A percentile compares a stretch with the other conserved stretches of the same genome.
Evolutionary conservation across 2,888 invertebrate species (phyloP).

Genomic region (Graphium colonna): DNA sequence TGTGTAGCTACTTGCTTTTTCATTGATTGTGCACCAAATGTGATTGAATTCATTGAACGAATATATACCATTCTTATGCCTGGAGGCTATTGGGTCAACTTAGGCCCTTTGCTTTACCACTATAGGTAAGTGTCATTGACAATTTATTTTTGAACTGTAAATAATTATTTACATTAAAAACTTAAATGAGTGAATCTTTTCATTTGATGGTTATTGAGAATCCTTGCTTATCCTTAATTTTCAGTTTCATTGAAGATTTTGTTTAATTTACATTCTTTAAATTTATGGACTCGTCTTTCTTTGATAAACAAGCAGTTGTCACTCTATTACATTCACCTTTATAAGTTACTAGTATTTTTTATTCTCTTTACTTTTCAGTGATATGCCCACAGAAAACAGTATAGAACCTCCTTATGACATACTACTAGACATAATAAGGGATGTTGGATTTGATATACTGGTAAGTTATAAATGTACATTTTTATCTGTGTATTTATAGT

Average conservation of each 20-base stretch:
- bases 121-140: conserved; percentile 83
- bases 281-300: no score
- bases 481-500: no score
- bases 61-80: conserved; percentile 94
- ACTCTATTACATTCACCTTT: no score
- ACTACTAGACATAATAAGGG: conserved; percentile 86
- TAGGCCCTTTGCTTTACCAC: conserved; percentile 95
- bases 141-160: no score
- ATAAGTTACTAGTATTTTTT: no score
- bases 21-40: conserved; percentile 98
- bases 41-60: conserved; percentile 95
- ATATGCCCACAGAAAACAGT: conserved; percentile 91
- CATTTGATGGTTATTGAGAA: no score
- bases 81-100: conserved; percentile 93
- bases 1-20: conserved; percentile 98
- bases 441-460: conserved; percentile 90
- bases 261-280: no score
- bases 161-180: no score
- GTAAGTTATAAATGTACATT: conserved; percentile 54
- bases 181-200: no score
- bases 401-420: conserved; percentile 96
- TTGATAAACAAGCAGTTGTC: no score
- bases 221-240: no score
- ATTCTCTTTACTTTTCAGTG: conserved; percentile 72
- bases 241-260: no score